Base-by-base conservation (phyloP, 53 echinoderm and acorn worm genomes). In the Apostichopus leukothele region DNA sequence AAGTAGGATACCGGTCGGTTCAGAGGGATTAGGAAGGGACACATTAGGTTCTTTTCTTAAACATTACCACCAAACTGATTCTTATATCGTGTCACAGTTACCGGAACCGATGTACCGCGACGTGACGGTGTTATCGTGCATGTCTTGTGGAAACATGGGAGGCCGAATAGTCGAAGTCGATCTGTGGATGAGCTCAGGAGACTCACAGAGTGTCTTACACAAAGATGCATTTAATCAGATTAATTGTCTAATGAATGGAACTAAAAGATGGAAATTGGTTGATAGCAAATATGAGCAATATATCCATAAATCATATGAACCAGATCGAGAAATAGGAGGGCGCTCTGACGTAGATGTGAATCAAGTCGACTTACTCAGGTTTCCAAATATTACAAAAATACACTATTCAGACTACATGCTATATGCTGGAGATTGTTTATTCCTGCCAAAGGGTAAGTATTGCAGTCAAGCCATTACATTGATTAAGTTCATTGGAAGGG, bases 141-240 rank as follows among this genome's bases (percentile, higher is more conserved):
- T 94, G 76, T 83, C 90, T 9, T 94, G 94, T 75, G 94, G 94
- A 8, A 92, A 83, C 52, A 88, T 94, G 68, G 87, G 91, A 13
- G 84, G 76, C 11, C 75, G 92, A 50, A 74, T 94, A 9, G 77
- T 90, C 14, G 94, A 94, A 88, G 86, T 92, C 51, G 89, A 94
- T 75, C 88, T 94, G 0, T 94, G 94, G 94, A 92, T 94, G 89
- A 94, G 94, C 53, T 94, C 94, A 9, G 94, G 92, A 9, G 50
- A 90, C 74, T 90, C 92, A 0, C 73, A 78, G 4, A 94, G 94
- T 81, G 84, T 92, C 27, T 61, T 94, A 23, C 94, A 94, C 75
- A 93, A 87, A 67, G 94, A 94, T 92, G 92, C 94, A 7, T 92
- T 90, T 59, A 92, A 94, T 52, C 83, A 92, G 11, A 74, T 92